Conservation (phyloP, 2,113 vertebrate species). For the Pipa parva region DNA sequence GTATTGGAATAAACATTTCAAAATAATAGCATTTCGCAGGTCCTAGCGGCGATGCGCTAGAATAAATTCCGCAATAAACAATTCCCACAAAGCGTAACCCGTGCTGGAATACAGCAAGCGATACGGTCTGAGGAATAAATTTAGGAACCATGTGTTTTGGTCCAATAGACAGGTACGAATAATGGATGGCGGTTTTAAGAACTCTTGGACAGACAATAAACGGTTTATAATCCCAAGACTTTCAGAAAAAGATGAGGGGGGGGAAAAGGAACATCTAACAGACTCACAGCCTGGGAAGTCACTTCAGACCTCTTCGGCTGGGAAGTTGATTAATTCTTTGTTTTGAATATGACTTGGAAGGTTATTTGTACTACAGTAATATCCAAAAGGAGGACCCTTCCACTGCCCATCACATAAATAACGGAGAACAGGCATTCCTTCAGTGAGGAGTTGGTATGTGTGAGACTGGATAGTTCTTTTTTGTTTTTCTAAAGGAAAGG, state of each 20-base stretch:
- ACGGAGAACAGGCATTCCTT: slow-evolving; percentile 47
- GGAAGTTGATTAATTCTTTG: slow-evolving; percentile 54
- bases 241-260: slow-evolving; percentile 49
- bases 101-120: slow-evolving; percentile 39
- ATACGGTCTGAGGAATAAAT: slow-evolving; percentile 47
- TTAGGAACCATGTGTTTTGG: slow-evolving; percentile 42
- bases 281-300: slow-evolving; percentile 27
- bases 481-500: not conserved
- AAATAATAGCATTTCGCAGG: too few relatives aligned
- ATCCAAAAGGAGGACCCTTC: not conserved
- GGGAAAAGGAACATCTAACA: slow-evolving; percentile 54
- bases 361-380: slow-evolving; percentile 10
- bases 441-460: not conserved
- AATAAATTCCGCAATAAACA: slow-evolving; percentile 16
- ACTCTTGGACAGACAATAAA: slow-evolving; percentile 61
- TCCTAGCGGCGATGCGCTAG: not conserved
- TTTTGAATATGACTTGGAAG: slow-evolving; percentile 46
- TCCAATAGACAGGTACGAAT: slow-evolving; percentile 46
- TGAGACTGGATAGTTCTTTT: not conserved
- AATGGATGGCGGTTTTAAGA: slow-evolving; percentile 50
- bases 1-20: not conserved
- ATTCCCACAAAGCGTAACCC: not conserved
- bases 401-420: slow-evolving; percentile 38
- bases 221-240: slow-evolving; percentile 45
- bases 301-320: slow-evolving; percentile 45